These are phyloP conservation scores for Eretmochelys imbricata DNA, from an alignment of 2,113 vertebrate species.

Conservation along the genomic window DNA sequence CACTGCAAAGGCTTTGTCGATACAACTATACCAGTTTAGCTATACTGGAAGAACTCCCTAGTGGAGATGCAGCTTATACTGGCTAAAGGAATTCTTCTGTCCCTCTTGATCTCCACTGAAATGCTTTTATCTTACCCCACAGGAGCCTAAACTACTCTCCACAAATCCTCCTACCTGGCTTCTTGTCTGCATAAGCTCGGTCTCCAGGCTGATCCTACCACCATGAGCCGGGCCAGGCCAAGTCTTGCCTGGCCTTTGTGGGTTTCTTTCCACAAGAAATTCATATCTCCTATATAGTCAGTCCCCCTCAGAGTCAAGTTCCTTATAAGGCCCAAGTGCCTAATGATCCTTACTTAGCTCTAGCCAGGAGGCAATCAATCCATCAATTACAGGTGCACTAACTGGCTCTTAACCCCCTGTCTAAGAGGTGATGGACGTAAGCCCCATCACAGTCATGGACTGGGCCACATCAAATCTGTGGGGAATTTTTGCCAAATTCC, in stretches of 20 bases:
- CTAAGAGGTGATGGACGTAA: not conserved
- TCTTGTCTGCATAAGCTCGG: not conserved
- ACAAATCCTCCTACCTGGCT: not conserved
- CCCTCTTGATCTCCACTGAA: not conserved
- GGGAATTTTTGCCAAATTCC: not conserved
- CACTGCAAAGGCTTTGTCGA: not conserved
- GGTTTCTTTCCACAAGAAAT: not conserved
- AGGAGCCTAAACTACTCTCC: not conserved
- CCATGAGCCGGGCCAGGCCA: not conserved
- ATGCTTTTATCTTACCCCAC: not conserved
- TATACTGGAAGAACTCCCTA: not conserved
- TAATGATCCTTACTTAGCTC: not conserved
- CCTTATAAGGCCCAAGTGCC: not conserved
- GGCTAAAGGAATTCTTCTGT: not conserved
- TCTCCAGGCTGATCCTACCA: not conserved
- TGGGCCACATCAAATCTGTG: not conserved
- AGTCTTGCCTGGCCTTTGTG: not conserved
- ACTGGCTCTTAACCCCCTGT: not conserved
- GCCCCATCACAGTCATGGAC: not conserved
- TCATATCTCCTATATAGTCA: not conserved
- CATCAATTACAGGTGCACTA: not conserved
- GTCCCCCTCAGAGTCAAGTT: not conserved
- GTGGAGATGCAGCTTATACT: not conserved
- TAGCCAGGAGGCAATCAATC: not conserved
- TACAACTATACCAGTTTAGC: not conserved